A percentile compares a stretch with the other conserved stretches of the same genome.
Conservation (phyloP, 1,140 invertebrate species). For the Augochlora pura region DNA sequence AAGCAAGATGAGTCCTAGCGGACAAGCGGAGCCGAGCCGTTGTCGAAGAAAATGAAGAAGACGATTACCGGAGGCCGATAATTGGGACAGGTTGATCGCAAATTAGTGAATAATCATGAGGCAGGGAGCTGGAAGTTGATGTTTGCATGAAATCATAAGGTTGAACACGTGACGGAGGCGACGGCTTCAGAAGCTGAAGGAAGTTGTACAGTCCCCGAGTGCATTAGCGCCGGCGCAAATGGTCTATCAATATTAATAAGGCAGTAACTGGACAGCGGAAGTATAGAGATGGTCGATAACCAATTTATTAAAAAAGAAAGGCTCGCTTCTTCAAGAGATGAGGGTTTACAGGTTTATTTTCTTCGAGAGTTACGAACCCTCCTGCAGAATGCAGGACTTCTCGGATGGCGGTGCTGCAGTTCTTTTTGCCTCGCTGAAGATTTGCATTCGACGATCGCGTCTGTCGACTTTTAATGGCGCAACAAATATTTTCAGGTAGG, state of each 20-base stretch:
- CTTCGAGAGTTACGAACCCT: background rate
- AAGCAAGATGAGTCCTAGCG: background rate
- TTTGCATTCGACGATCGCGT: conserved; percentile 32
- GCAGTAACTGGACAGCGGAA: conserved; percentile 54
- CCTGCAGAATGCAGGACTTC: background rate
- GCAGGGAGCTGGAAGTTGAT: conserved; percentile 9
- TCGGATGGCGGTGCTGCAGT: background rate
- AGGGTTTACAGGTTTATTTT: background rate
- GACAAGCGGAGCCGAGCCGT: background rate
- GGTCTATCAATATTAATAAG: conserved; percentile 69
- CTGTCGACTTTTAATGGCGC: conserved; percentile 4
- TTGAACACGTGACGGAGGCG: conserved; percentile 45
- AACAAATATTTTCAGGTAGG: background rate
- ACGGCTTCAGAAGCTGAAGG: conserved; percentile 16
- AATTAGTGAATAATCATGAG: conserved; percentile 53
- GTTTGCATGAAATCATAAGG: conserved; percentile 57
- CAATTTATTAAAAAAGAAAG: conserved; percentile 19
- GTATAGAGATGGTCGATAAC: conserved; percentile 45
- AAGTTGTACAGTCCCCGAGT: conserved; percentile 42
- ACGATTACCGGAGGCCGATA: conserved; percentile 15
- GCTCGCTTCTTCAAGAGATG: background rate
- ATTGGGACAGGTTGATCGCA: conserved; percentile 21
- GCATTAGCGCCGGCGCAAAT: conserved; percentile 64
- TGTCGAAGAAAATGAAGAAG: background rate
- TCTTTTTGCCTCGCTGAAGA: background rate